Evolutionary conservation across 2,113 vertebrate genomes (phyloP).

Genomic region (Sinosuthora webbiana): DNA sequence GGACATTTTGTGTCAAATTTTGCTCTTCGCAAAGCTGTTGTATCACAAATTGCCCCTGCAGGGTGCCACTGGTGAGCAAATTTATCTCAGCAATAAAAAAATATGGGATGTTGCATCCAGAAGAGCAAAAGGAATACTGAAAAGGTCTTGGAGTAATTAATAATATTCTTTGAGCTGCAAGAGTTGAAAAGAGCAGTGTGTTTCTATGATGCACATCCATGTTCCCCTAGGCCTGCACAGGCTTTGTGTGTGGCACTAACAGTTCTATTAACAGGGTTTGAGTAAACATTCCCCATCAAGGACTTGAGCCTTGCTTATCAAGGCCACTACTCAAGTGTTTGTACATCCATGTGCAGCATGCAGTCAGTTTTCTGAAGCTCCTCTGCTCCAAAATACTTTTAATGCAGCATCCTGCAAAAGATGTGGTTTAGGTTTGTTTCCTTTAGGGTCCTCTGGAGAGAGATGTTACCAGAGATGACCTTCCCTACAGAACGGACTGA

Average conservation of each 20-base stretch:
- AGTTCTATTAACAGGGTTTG: background rate
- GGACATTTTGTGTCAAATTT: background rate
- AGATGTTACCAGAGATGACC: background rate
- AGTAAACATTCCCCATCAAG: background rate
- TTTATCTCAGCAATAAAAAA: background rate
- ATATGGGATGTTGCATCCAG: too few relatives aligned
- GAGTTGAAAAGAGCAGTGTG: fast-evolving
- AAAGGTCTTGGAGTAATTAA: background rate
- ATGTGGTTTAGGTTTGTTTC: background rate
- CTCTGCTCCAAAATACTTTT: background rate
- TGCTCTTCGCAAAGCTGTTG: background rate
- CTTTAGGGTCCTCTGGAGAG: background rate
- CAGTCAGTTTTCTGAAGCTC: background rate
- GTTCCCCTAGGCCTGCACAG: background rate
- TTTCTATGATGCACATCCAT: background rate
- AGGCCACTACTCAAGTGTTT: background rate
- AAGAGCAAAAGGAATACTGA: background rate
- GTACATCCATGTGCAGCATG: background rate
- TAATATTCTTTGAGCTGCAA: background rate
- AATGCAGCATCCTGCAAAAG: background rate
- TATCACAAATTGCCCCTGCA: background rate
- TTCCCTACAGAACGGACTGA: background rate
- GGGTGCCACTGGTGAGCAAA: background rate
- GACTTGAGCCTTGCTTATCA: background rate
- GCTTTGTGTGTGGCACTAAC: background rate